phyloP scores from a whole-genome alignment of 2,797 vertebrate genomes.

The Parauchenoglanis ngamensis region DNA sequence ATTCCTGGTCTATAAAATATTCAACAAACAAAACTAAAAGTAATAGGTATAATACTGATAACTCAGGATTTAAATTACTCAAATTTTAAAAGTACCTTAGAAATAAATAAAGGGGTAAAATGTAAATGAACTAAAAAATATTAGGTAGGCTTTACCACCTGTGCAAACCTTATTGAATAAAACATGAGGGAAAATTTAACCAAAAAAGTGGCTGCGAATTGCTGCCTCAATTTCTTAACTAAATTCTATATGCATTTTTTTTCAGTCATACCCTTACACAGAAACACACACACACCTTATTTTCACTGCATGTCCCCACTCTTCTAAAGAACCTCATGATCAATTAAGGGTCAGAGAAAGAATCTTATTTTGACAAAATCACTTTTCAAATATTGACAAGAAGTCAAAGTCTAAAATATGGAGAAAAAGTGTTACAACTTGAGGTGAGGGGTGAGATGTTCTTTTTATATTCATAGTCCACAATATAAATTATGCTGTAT shows the following conservation, averaged over 20 bases:
- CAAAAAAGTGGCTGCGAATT: background rate
- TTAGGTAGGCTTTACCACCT: background rate
- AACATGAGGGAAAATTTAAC: background rate
- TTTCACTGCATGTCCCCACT: background rate
- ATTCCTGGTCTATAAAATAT: background rate
- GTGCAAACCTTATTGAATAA: background rate
- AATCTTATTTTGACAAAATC: background rate
- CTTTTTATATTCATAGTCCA: background rate
- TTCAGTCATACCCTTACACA: background rate
- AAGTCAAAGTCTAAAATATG: background rate
- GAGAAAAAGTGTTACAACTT: background rate
- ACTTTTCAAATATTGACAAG: constrained; percentile 1
- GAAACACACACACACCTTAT: background rate
- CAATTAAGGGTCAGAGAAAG: background rate
- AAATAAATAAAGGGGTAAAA: background rate
- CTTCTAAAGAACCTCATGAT: background rate
- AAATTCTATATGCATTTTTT: background rate
- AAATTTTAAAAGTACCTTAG: background rate
- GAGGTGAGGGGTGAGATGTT: background rate
- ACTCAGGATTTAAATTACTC: background rate
- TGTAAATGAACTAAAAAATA: background rate
- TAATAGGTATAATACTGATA: background rate
- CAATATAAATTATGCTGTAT: background rate
- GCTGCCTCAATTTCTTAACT: background rate
- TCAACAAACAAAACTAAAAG: background rate